Evolutionary conservation across 2,888 invertebrate genomes (phyloP).

Genomic region (Cryptophagus acutangulus): DNA sequence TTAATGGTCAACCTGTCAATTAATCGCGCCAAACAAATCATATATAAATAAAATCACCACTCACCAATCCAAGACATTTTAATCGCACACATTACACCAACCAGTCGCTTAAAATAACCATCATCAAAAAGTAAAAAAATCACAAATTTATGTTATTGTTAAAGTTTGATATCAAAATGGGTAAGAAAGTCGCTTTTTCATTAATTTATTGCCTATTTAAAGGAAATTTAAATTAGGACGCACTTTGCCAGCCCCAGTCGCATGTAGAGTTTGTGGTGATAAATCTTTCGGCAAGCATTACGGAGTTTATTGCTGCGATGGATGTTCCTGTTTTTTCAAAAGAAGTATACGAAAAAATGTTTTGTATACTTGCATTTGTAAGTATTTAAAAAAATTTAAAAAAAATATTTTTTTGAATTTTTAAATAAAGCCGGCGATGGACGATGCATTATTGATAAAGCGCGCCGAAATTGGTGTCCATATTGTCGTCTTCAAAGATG

Average conservation of each 20-base stretch:
- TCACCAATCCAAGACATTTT: constrained; percentile 2
- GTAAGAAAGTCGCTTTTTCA: constrained; percentile 19
- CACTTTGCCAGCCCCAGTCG: constrained; percentile 60
- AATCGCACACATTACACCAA: too few species aligned
- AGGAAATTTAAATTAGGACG: constrained; percentile 35
- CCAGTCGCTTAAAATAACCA: too few species aligned
- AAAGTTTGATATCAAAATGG: constrained; percentile 16
- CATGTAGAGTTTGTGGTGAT: constrained; percentile 77
- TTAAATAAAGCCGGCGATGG: constrained; percentile 60
- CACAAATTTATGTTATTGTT: constrained; percentile 4
- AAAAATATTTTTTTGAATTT: background rate
- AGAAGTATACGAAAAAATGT: constrained; percentile 70
- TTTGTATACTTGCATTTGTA: constrained; percentile 73
- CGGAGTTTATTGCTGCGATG: constrained; percentile 80
- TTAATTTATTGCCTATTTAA: constrained; percentile 2
- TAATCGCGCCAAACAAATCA: constrained; percentile 23
- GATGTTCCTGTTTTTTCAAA: constrained; percentile 88
- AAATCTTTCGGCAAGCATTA: constrained; percentile 81
- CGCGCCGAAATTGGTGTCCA: constrained; percentile 83
- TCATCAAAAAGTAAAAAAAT: background rate
- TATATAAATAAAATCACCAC: constrained; percentile 26
- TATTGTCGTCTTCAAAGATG: constrained; percentile 76
- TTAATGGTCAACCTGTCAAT: constrained; percentile 37
- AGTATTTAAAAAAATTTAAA: constrained; percentile 32
- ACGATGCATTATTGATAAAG: constrained; percentile 72